Base-by-base conservation (phyloP, 2,888 invertebrate genomes). In the Hirtodrosophila confusa region DNA sequence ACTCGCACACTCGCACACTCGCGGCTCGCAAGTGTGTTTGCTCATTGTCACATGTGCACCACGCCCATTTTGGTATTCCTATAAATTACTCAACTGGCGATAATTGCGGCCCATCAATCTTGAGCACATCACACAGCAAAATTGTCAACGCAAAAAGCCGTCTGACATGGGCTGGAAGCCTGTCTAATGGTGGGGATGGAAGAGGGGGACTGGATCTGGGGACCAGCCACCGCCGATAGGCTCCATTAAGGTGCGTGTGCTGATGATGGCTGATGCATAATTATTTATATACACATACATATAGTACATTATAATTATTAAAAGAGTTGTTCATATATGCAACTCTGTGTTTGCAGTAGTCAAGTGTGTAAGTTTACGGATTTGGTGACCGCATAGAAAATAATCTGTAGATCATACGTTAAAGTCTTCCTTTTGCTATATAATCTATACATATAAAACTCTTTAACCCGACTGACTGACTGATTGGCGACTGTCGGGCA, bases 91-190 rank as follows among this genome's bases (percentile, higher is more conserved):
- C 82, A 76, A 79, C 86, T 66, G 74, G 70, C 86, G 88, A 83
- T 83, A 83, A 83, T 83, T 87, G 83, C 87, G 77, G 69, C 79
- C 71, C 87, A 83, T 83, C 87, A 87, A 83, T 83, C 83, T 83
- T 87, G 76, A 69, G 79, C 83, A 82, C 83, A 87, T 87, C 83
- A 78, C 82, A 68, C 86, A 67, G 84, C 47, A 77, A 85, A 85
- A 85, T 85, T 87, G 83, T 83, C 83, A 83, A 87, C 85, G 77
- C 86, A 85, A 82, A 86, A 85, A 86, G 73, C 73, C 72, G 64
- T 60, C 82, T 72, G 86, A 78, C 84, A 78, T 63, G 77, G 57
- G 69, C 76, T 69, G 66, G 63, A 75, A 55, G 53, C 57, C 63
- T 47, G 55, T 50, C 44, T 27, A 53, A 44, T 41, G 47, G 41